Conservation (phyloP, 2,888 invertebrate genomes). For the Cryptocheilus praepositus region DNA sequence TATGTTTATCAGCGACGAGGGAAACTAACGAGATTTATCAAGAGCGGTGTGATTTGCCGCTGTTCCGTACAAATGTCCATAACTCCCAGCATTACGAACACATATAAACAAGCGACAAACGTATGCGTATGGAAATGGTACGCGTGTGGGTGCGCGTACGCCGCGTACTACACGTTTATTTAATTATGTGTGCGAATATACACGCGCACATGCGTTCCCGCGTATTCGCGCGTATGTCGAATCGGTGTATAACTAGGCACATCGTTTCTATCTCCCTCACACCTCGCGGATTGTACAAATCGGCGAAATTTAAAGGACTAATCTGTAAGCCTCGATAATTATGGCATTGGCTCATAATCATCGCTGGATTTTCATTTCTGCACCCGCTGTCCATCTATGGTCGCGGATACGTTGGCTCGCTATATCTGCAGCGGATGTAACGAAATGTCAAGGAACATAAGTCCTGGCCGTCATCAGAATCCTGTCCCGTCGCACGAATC, state of each 20-base stretch:
- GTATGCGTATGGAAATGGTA: too few relatives aligned
- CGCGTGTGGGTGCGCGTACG: too few relatives aligned
- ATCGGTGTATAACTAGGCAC: too few relatives aligned
- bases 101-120: conserved; percentile 27
- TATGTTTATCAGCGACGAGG: conserved; percentile 55
- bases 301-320: conserved; percentile 56
- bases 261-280: background rate
- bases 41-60: conserved; percentile 45
- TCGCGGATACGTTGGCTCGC: background rate
- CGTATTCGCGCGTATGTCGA: too few relatives aligned
- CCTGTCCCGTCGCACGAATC: too few relatives aligned
- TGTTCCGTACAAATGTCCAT: conserved; percentile 47
- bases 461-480: too few relatives aligned
- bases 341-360: conserved; percentile 49
- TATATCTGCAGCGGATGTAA: background rate
- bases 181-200: too few relatives aligned
- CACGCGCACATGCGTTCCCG: background rate
- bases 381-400: conserved; percentile 20
- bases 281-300: conserved; percentile 34
- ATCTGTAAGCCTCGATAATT: conserved; percentile 51
- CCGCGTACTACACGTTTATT: conserved; percentile 27
- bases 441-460: background rate
- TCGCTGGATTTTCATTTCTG: conserved; percentile 45
- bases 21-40: conserved; percentile 60
- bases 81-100: conserved; percentile 42